Evolutionary conservation across 2,113 vertebrate species (phyloP), one percentile per base, ranked within the genome.

Genomic region (Lonchura striata): DNA sequence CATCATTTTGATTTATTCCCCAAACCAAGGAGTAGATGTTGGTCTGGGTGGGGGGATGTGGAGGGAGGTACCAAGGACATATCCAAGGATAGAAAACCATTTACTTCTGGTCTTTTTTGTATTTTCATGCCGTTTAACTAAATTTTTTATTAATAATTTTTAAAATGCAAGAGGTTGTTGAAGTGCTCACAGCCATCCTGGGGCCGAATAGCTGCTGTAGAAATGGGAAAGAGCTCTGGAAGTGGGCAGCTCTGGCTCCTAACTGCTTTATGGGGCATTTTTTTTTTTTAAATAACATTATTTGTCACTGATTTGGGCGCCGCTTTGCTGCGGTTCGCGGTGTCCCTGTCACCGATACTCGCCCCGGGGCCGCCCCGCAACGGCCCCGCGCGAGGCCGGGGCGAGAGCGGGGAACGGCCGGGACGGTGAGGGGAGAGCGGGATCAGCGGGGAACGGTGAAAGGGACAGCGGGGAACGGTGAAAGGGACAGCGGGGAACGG

Each of bases 241-340:
- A 24, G 6, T 23, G 13, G n/a, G 20, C n/a, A 41, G 3, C 17
- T 7, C 35, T 1, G 2, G 2, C 21, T 72, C 14, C 13, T 11
- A 61, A 21, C 17, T 39, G 61, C 30, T 54, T 18, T 30, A 4
- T 25, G 53, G 20, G 20, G 24, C 7, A 11, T 21, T 39, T 24
- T 35, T 47, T 41, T 24, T 41, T 7, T 25, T 63, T 4, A 12
- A 21, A 35, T 4, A 3, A 0, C 10, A 11, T 14, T 11, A 18
- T 25, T 5, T n/a, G 5, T 11, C 21, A 1, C 25, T 13, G n/a
- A 1, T 6, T 65, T 98, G 98, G 98, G 97, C 97, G 98, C 98
- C 94, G 98, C 98, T 98, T 98, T 98, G 98, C 98, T 97, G 98
- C 97, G 96, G 97, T 98, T 98, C 98, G 98, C 98, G 97, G 98